Evolutionary conservation across 2,113 vertebrate genomes (phyloP), one percentile per base, ranked within the genome.

Genomic region (Hirundichthys speculiger): DNA sequence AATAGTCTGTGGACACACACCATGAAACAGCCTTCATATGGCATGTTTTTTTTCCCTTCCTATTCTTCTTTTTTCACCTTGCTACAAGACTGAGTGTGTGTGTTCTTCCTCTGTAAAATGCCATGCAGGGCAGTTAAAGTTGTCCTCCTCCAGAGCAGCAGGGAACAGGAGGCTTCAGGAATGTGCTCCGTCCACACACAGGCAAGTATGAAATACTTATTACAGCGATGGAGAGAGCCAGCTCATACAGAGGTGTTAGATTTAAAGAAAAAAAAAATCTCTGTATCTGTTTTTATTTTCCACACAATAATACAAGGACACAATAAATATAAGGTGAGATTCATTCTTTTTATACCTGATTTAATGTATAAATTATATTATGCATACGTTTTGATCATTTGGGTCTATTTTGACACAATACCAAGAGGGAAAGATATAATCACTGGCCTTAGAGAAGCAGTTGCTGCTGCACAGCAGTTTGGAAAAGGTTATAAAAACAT

Each of bases 91-190:
- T 72, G 24, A 59, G 69, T 70, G 58, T 72, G 71, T 78, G 73
- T 75, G 77, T 82, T 83, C 62, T 52, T 79, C 53, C 19, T 81
- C 64, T 77, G 66, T 84, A 62, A 77, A 84, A 79, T 69, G 73
- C 43, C 68, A 75, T 25, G 52, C 73, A 69, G 80, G 47, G 58
- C 67, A 13, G 46, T 82, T 80, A 70, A 79, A 75, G 63, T 64
- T 61, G 40, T 52, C 74, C 69, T 75, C 40, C 55, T 73, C 43
- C 41, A 19, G 46, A 69, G 82, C 69, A 77, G 73, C 60, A 38
- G 81, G 61, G 70, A 81, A 50, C 72, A 65, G 67, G 73, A 71
- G 64, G 66, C 49, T 77, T 64, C 48, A 75, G 76, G 83, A 84
- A 83, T 77, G 75, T 73, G 68, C 50, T 79, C 54, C 45, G 14